A percentile compares a stretch with the other conserved stretches of the same genome.
Conservation (phyloP, 1,140 invertebrate genomes). For the Tetraneura akinire region DNA sequence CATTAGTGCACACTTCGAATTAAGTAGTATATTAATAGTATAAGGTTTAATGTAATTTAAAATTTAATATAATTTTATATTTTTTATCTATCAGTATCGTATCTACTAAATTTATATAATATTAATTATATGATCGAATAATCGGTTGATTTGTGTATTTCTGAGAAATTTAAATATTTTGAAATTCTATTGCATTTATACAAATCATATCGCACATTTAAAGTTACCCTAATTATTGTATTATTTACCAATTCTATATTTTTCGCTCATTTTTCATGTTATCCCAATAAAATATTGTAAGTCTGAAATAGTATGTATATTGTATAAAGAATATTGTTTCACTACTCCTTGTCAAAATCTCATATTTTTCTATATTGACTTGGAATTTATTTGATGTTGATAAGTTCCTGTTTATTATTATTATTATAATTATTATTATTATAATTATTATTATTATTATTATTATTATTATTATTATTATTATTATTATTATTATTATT, state of each 20-base stretch:
- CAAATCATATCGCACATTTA: slow-evolving; percentile 40
- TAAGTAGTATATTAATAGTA: not conserved
- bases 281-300: slow-evolving; percentile 25
- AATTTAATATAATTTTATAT: not conserved
- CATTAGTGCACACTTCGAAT: not conserved
- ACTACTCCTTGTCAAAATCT: not conserved
- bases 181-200: slow-evolving; percentile 35
- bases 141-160: slow-evolving; percentile 14
- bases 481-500: slow-evolving; percentile 3
- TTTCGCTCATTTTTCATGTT: slow-evolving; percentile 17
- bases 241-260: slow-evolving; percentile 22
- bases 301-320: slow-evolving; percentile 33
- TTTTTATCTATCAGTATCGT: not conserved
- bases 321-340: slow-evolving; percentile 10
- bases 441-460: slow-evolving; percentile 6
- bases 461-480: slow-evolving; percentile 11
- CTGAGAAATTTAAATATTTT: not conserved
- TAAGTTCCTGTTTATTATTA: slow-evolving; percentile 33
- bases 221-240: slow-evolving; percentile 33
- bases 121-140: not conserved
- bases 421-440: slow-evolving; percentile 14
- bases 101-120: not conserved
- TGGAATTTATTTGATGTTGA: slow-evolving; percentile 8
- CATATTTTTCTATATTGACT: slow-evolving; percentile 20
- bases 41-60: not conserved